phyloP scores from a whole-genome alignment of 2,113 vertebrate genomes.

The Hydrolagus affinis region DNA sequence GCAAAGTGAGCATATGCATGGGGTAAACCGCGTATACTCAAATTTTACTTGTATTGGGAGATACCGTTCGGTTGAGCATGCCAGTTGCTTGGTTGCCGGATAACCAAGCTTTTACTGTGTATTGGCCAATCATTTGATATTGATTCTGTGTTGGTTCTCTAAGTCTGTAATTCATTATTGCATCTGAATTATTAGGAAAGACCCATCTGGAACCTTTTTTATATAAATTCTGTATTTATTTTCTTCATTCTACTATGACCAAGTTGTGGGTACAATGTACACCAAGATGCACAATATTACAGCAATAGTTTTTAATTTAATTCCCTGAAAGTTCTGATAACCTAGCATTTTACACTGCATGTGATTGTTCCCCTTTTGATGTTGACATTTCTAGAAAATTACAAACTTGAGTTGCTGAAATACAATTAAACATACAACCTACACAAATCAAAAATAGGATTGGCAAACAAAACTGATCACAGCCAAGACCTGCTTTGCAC shows the following conservation, averaged over 20 bases:
- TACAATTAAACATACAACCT: neutral
- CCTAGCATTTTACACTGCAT: neutral
- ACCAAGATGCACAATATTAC: conserved; percentile 2
- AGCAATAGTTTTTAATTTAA: neutral
- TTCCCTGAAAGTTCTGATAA: neutral
- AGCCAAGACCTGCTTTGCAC: neutral
- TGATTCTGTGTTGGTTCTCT: too few relatives aligned
- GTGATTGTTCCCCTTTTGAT: neutral
- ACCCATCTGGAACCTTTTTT: neutral
- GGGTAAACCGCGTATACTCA: too few relatives aligned
- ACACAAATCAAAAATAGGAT: neutral
- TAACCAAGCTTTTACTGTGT: too few relatives aligned
- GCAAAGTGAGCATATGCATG: too few relatives aligned
- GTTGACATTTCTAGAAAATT: neutral
- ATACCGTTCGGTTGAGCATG: too few relatives aligned
- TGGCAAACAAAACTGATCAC: conserved; percentile 4
- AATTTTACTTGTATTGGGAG: too few relatives aligned
- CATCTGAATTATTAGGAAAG: neutral
- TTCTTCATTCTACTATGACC: neutral
- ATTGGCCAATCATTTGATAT: conserved; percentile 33
- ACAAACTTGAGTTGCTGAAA: conserved; percentile 1
- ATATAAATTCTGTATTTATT: neutral
- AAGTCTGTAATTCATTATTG: too few relatives aligned
- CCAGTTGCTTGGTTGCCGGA: too few relatives aligned
- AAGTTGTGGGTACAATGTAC: neutral